Base-by-base conservation (phyloP, 2,888 invertebrate genomes). In the Icerya purchasi region DNA sequence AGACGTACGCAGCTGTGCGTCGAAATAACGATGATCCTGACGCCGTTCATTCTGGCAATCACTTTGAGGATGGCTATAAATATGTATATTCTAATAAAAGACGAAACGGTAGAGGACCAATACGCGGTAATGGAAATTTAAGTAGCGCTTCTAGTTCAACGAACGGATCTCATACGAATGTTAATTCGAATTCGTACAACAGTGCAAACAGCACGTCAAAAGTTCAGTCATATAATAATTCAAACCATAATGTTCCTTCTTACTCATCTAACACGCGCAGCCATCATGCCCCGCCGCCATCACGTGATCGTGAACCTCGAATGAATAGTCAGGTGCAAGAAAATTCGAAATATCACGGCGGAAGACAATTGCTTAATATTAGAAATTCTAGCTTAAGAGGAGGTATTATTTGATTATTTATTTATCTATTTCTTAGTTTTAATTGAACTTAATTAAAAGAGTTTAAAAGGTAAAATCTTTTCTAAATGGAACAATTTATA, bases 31-130 rank as follows among this genome's bases (percentile, higher is more conserved):
- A 5, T 36, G 36, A 36, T 8, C 8, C 36, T 36, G 36, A 36
- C 14, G 14, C 5, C 8, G 14, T 36, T 36, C 36, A 36, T 36
- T 36, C 36, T 8, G 14, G 14, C n/a, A 23, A 24, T 18, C 23
- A n/a, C 22, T 20, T 54, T 24, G 61, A 60, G 59, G 63, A 63
- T 50, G 61, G 61, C 21, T 64, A 62, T 52, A 65, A 65, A 71
- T 85, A 85, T 72, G 79, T 86, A 63, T 84, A 85, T 62, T 86
- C 86, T 21, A 80, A 83, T 62, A 87, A 85, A 73, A 78, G 87
- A 70, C 86, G 86, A 75, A 64, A 61, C 55, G 53, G 51, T 14
- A 51, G 51, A 25, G 24, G 51, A 3, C 3, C 20, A 24, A 18
- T 22, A 20, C 51, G 59, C 21, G 56, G 50, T 8, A 21, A 50